Base-by-base conservation (phyloP, 2,888 invertebrate genomes). In the Plagodis pulveraria region DNA sequence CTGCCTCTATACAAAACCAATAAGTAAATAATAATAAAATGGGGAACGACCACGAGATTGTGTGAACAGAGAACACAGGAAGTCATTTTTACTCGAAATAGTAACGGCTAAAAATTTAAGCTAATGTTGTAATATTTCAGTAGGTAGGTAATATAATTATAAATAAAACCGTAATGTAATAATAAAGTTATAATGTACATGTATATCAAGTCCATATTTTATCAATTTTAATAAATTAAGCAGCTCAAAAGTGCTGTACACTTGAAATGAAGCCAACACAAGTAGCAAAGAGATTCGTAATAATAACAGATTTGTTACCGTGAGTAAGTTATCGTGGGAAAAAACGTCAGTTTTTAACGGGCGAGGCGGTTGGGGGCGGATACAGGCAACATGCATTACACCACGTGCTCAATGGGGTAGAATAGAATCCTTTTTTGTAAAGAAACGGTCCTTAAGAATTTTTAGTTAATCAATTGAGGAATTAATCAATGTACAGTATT, bases 21-120 rank as follows among this genome's bases (percentile, higher is more conserved):
- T 89, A 88, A 87, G 83, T 85, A 87, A 86, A 87, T 89, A 89
- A 89, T 89, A 89, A 87, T 87, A 87, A 83, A 83, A 84, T 78
- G 78, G 87, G 89, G 85, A 81, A 78, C 74, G 76, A 75, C 78
- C 80, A 75, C 80, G 82, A 84, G 85, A 85, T 86, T 89, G 87
- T 87, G 87, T 84, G 87, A 88, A 88, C 80, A 73, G 78, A 80
- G 78, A 50, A 53, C 79, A 83, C 88, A 89, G 89, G 89, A 89
- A 90, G 86, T 89, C 77, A 81, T 84, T 82, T 80, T 80, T 75
- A 79, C 73, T 76, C 77, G 72, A 83, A 40, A 40, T 5, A 82
- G 83, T 80, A 79, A 80, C 69, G 73, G 75, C 70, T 73, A 66
- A 66, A 63, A 76, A 72, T 58, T 10, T 10, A 6, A 8, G 8